A percentile compares a stretch with the other conserved stretches of the same genome.
phyloP scores from a whole-genome alignment of 2,888 invertebrate species.

The Ametastegia equiseti region DNA sequence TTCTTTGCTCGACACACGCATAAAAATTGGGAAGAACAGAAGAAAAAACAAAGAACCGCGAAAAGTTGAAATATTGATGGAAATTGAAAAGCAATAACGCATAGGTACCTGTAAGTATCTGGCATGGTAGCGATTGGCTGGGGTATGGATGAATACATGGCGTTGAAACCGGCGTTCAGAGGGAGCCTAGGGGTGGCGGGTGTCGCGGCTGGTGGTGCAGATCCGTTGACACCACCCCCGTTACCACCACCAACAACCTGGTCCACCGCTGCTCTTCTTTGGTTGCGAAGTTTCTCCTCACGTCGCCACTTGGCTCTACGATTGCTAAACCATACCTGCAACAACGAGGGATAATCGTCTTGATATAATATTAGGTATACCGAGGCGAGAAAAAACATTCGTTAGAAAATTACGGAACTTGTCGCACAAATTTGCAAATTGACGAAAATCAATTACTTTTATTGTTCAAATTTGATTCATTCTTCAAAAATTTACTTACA shows the following conservation, averaged over 20 bases:
- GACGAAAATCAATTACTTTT: no score
- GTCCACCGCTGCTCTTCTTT: slow-evolving; percentile 83
- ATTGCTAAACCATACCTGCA: slow-evolving; percentile 99
- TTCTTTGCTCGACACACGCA: no score
- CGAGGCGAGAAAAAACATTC: no score
- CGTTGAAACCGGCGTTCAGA: slow-evolving; percentile 92
- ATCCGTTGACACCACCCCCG: slow-evolving; percentile 74
- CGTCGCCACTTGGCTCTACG: slow-evolving; percentile 99
- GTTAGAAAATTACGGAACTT: no score
- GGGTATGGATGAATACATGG: slow-evolving; percentile 97
- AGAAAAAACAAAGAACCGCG: no score
- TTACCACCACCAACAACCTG: slow-evolving; percentile 75
- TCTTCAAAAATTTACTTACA: no score
- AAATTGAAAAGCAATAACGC: slow-evolving; percentile 20
- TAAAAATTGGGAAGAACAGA: no score
- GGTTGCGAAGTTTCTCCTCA: slow-evolving; percentile 98
- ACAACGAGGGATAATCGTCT: slow-evolving; percentile 45
- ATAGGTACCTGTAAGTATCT: slow-evolving; percentile 87
- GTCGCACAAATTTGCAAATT: no score
- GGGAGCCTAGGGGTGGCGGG: slow-evolving; percentile 82
- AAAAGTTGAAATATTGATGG: background rate
- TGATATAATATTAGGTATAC: background rate
- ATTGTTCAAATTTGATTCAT: no score
- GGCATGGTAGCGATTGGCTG: slow-evolving; percentile 97
- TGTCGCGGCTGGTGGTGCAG: slow-evolving; percentile 77